These are phyloP conservation scores for Hydroisotoma schaefferi DNA, from an alignment of 2,888 invertebrate genomes.

Conservation along the genomic window DNA sequence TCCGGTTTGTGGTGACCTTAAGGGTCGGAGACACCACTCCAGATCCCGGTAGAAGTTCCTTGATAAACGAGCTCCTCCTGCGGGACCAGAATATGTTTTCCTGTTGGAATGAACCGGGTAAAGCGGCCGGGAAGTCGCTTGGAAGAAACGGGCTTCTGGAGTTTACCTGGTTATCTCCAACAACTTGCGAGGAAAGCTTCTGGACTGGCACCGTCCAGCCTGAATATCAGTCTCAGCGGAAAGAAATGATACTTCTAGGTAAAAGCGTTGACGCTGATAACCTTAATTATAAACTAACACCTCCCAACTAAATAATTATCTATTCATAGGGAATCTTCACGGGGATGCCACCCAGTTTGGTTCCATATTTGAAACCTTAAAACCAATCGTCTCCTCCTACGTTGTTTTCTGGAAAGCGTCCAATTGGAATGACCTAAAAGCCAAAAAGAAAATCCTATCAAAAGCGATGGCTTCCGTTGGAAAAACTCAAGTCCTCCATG, in stretches of 20 bases:
- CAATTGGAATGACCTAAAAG: not conserved
- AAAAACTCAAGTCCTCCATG: not conserved
- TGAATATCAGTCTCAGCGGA: not conserved
- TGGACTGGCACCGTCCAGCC: conserved; percentile 4
- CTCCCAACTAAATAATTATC: too few relatives aligned
- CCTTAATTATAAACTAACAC: too few relatives aligned
- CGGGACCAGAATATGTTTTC: not conserved
- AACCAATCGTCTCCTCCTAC: conserved; percentile 1
- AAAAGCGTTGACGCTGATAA: too few relatives aligned
- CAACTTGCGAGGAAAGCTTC: conserved; percentile 5
- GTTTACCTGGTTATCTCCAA: conserved; percentile 12
- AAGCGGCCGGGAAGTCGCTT: not conserved
- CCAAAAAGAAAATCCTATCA: not conserved
- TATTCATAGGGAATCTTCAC: not conserved
- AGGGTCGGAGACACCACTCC: not conserved
- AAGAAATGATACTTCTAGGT: conserved; percentile 3
- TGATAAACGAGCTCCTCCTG: not conserved
- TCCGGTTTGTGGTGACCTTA: conserved; percentile 3
- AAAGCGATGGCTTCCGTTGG: not conserved
- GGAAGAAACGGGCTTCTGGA: conserved; percentile 10
- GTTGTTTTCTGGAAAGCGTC: conserved; percentile 9
- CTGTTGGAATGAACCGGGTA: not conserved
- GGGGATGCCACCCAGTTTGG: not conserved
- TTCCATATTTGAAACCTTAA: not conserved
- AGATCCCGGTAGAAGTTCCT: not conserved